Evolutionary conservation across 23 tunicate species (phyloP).

Genomic region (Clavelina lepadiformis): DNA sequence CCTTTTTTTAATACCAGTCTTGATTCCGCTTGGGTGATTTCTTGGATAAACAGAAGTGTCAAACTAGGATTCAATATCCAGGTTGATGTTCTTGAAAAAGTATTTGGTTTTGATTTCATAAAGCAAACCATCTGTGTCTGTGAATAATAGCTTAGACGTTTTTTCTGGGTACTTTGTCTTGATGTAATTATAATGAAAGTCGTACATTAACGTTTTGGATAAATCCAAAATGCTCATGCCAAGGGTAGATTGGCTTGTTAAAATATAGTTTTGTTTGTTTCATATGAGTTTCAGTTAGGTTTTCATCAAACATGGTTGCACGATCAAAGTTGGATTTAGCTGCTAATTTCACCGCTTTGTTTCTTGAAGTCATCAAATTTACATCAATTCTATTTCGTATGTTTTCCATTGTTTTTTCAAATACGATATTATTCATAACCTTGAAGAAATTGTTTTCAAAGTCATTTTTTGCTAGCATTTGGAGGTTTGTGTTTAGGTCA

Average conservation of each 20-base stretch:
- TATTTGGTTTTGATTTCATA: not conserved
- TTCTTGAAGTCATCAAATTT: not conserved
- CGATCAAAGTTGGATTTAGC: slow-evolving; percentile 1
- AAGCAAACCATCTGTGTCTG: not conserved
- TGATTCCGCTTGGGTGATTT: not conserved
- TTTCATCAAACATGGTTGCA: not conserved
- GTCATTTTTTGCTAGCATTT: not conserved
- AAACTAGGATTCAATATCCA: not conserved
- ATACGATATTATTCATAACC: not conserved
- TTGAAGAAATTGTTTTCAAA: not conserved
- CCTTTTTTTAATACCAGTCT: not conserved
- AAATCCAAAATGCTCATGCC: not conserved
- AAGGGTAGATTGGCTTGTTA: not conserved
- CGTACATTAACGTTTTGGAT: not conserved
- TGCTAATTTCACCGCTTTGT: not conserved
- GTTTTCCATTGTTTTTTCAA: not conserved
- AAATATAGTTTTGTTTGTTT: not conserved
- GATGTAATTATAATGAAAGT: too few relatives aligned
- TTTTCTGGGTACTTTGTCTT: not conserved
- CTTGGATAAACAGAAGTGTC: not conserved
- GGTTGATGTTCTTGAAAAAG: slow-evolving; percentile 1
- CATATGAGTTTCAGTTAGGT: not conserved
- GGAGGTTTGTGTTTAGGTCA: not conserved
- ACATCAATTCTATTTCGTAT: not conserved
- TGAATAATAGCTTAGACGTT: not conserved